A percentile compares a stretch with the other conserved stretches of the same genome.
phyloP scores from a whole-genome alignment of 2,113 vertebrate genomes.

The Holacanthus passer region DNA sequence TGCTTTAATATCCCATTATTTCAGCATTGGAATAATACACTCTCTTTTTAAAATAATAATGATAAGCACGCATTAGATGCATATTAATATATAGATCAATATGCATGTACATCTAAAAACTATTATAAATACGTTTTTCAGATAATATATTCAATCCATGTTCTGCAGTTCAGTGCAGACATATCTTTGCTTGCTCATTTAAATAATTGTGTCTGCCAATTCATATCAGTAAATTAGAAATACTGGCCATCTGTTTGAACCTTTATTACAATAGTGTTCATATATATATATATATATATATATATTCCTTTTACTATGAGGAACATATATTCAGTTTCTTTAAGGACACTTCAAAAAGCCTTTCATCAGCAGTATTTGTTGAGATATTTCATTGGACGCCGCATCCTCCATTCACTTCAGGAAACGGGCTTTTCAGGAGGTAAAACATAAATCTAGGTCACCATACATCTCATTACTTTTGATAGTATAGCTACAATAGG shows the following conservation, averaged over 20 bases:
- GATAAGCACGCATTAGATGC: not conserved
- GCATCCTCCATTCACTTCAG: not conserved
- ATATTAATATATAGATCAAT: not conserved
- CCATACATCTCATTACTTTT: slow-evolving; percentile 48
- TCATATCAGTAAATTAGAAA: not conserved
- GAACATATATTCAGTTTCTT: not conserved
- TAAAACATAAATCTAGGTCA: slow-evolving; percentile 58
- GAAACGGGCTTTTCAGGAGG: slow-evolving; percentile 15
- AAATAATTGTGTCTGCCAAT: not conserved
- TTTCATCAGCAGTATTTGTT: slow-evolving; percentile 29
- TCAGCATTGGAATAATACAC: not conserved
- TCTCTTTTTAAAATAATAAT: not conserved
- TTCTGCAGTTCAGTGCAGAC: not conserved
- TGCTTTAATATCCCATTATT: not conserved
- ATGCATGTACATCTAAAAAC: not conserved
- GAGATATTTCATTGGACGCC: not conserved
- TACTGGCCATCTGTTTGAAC: not conserved
- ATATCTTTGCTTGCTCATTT: not conserved
- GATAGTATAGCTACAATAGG: slow-evolving; percentile 30
- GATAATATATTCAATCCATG: not conserved
- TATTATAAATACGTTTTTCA: not conserved
- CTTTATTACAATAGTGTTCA: not conserved
- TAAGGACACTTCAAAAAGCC: not conserved
- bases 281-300: not conserved
- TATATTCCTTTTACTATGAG: not conserved